Evolutionary conservation across 23 tunicate genomes (phyloP), one percentile per base, ranked within the genome.

Genomic region (Halocynthia roretzi): DNA sequence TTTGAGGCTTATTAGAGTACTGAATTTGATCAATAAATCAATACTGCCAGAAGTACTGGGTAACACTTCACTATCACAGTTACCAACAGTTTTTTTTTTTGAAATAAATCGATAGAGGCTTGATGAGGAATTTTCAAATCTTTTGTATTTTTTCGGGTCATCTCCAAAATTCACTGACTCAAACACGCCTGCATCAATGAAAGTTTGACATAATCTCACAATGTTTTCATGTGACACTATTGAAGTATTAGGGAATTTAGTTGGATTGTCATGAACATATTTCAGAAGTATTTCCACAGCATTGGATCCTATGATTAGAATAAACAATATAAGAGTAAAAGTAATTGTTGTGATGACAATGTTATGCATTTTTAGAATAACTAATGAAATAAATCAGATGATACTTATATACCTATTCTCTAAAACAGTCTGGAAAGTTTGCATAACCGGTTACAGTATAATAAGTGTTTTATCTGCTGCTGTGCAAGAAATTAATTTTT

Each of bases 91-190:
- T 10, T n/a, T 61, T 2, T 14, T 19, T 66, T 82, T 68, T 50
- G 51, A 76, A 62, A 50, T 62, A 76, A 88, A 88, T 44, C 53
- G 75, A 78, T 88, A 88, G 44, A 88, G 83, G 40, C 84, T 31
- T 22, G 84, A 77, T n/a, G 95, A n/a, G 0, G 95, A 88, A 58
- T 88, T 87, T n/a, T 88, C 95, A 75, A 83, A 88, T 49, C 80
- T 88, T n/a, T 57, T 63, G 8, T 61, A 7, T 50, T 79, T 83
- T 9, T 83, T 84, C 54, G 54, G 10, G 53, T 82, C 83, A 52
- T 44, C 65, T 49, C 81, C 78, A 40, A 51, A 73, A 50, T 63
- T 56, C 7, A 63, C 67, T 4, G 58, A 67, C 23, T 78, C 82
- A 57, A 83, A 83, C 21, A 88, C 85, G 11, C 61, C 57, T 61